A percentile compares a stretch with the other conserved stretches of the same genome.
phyloP scores from a whole-genome alignment of 2,888 invertebrate genomes.

The Drosophila multiciliata region DNA sequence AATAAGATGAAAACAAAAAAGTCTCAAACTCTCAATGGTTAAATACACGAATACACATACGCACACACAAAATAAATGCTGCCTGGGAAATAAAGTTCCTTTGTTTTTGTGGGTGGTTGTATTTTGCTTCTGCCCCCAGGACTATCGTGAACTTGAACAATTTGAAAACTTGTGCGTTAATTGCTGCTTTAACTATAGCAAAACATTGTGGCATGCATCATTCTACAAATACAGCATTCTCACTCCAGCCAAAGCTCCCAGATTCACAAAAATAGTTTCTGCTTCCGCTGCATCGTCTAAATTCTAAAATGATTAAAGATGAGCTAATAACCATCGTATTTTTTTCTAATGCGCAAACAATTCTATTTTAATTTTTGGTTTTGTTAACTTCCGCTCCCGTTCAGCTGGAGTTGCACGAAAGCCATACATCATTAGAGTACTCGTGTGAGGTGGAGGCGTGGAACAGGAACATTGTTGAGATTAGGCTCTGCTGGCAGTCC shows the following conservation, averaged over 20 bases:
- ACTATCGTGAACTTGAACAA: background rate
- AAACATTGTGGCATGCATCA: background rate
- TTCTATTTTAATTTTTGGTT: background rate
- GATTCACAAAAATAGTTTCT: background rate
- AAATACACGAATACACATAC: background rate
- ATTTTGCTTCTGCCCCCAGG: background rate
- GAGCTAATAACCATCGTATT: too few species aligned
- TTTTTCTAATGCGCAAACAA: too few species aligned
- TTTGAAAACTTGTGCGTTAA: background rate
- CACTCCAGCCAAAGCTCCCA: background rate
- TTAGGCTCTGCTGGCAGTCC: constrained; percentile 14
- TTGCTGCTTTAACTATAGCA: background rate
- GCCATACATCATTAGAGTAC: constrained; percentile 21
- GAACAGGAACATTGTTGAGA: constrained; percentile 17
- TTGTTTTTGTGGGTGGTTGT: background rate
- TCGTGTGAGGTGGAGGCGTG: constrained; percentile 9
- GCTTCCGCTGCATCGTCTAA: background rate
- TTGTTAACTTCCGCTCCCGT: background rate
- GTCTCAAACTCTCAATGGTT: background rate
- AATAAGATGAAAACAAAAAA: background rate
- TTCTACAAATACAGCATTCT: background rate
- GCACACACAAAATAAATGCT: constrained; percentile 20
- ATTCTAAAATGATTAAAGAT: background rate
- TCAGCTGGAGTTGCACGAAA: constrained; percentile 23
- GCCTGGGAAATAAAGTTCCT: constrained; percentile 35